These are phyloP conservation scores for Tribolium madens DNA, from an alignment of 1,140 invertebrate species.

Conservation along the genomic window DNA sequence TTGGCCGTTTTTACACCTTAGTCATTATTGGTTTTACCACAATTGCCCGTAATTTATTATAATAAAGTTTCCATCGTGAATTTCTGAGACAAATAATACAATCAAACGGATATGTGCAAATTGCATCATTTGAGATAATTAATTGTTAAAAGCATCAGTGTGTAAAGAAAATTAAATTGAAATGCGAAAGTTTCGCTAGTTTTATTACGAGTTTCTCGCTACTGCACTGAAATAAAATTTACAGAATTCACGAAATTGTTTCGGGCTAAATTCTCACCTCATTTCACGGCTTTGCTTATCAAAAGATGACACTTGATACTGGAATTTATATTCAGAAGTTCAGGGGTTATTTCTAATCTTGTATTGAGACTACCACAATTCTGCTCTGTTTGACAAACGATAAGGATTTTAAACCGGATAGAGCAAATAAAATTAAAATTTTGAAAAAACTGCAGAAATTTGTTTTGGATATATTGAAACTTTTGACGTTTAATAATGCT, in stretches of 20 bases:
- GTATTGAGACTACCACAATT: background rate
- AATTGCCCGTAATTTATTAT: too few species aligned
- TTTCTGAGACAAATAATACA: too few species aligned
- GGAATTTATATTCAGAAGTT: background rate
- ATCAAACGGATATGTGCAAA: background rate
- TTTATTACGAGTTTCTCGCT: background rate
- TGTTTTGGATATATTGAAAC: too few species aligned
- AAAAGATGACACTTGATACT: background rate
- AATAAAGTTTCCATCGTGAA: too few species aligned
- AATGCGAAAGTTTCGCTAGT: background rate
- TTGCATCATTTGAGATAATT: background rate
- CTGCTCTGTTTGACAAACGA: background rate
- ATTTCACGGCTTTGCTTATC: conserved; percentile 8
- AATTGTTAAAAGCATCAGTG: background rate
- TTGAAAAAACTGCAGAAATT: too few species aligned
- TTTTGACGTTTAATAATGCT: too few species aligned
- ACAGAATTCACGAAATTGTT: background rate
- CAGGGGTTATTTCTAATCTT: background rate
- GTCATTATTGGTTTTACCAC: background rate
- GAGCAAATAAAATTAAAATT: too few species aligned
- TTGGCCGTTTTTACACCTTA: background rate
- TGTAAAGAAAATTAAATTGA: background rate
- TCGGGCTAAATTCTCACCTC: background rate
- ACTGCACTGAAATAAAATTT: background rate
- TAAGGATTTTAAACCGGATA: too few species aligned